These are phyloP conservation scores for Mechanitis messenoides DNA, from an alignment of 2,888 invertebrate genomes.

Conservation along the genomic window DNA sequence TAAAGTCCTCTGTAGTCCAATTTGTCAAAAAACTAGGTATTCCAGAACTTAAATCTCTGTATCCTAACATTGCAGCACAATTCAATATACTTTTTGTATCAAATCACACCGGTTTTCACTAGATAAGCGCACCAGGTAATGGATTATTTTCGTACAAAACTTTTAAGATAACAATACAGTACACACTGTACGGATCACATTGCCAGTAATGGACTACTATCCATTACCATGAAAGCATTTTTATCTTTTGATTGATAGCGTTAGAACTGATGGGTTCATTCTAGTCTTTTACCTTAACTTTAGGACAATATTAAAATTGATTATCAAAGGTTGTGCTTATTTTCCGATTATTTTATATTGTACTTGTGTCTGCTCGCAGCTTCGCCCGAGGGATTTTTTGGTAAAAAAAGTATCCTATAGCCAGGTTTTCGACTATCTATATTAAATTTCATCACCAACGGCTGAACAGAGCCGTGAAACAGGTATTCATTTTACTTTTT, in stretches of 20 bases:
- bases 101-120: conserved; percentile 10
- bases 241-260: conserved; percentile 50
- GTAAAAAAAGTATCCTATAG: no score
- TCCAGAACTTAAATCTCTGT: conserved; percentile 29
- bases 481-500: no score
- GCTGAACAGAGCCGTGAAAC: no score
- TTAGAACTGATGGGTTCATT: conserved; percentile 25
- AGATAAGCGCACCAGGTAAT: conserved; percentile 17
- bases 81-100: conserved; percentile 2
- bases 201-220: conserved; percentile 39
- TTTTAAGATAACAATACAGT: conserved; percentile 49
- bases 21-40: conserved; percentile 35
- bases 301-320: not conserved
- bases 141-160: conserved; percentile 28
- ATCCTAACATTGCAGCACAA: conserved; percentile 9
- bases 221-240: conserved; percentile 71
- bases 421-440: no score
- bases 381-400: no score
- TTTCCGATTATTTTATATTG: no score
- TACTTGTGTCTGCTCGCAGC: no score
- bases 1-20: conserved; percentile 46
- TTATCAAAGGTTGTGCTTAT: not conserved
- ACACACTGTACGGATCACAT: conserved; percentile 7
- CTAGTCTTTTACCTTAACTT: conserved; percentile 15
- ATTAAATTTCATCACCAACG: no score